phyloP scores from a whole-genome alignment of 2,113 vertebrate genomes.

The Apteryx owenii region DNA sequence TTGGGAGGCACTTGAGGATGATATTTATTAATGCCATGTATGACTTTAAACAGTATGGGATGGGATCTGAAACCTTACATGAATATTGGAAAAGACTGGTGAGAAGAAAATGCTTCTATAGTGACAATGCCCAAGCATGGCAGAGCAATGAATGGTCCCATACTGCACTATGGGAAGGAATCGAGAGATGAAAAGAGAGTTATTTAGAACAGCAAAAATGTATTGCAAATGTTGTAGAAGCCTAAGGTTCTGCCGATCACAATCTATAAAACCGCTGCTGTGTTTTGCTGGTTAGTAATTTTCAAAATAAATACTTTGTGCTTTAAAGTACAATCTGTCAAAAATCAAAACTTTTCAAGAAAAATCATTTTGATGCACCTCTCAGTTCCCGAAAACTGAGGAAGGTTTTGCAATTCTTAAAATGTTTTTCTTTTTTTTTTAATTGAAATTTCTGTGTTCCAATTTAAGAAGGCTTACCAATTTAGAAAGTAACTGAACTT shows the following conservation, averaged over 20 bases:
- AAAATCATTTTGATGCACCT: not conserved
- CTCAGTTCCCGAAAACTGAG: not conserved
- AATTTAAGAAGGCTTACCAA: rapidly evolving
- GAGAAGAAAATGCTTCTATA: not conserved
- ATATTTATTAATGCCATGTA: not conserved
- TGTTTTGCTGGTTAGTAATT: not conserved
- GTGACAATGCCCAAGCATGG: not conserved
- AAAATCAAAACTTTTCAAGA: not conserved
- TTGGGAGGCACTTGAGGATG: not conserved
- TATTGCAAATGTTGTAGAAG: not conserved
- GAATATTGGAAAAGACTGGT: not conserved
- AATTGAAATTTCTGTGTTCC: not conserved
- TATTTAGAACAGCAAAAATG: not conserved
- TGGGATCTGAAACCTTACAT: not conserved
- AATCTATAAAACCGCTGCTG: not conserved
- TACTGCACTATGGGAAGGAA: not conserved
- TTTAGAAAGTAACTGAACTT: not conserved
- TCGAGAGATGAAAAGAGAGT: not conserved
- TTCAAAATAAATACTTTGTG: not conserved
- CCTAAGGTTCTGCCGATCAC: rapidly evolving
- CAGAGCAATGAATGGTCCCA: not conserved
- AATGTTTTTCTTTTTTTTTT: not conserved
- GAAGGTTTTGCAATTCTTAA: not conserved
- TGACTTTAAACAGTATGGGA: not conserved
- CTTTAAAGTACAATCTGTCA: not conserved